These are phyloP conservation scores for Lypha dubia DNA, from an alignment of 2,888 invertebrate genomes.

Conservation along the genomic window DNA sequence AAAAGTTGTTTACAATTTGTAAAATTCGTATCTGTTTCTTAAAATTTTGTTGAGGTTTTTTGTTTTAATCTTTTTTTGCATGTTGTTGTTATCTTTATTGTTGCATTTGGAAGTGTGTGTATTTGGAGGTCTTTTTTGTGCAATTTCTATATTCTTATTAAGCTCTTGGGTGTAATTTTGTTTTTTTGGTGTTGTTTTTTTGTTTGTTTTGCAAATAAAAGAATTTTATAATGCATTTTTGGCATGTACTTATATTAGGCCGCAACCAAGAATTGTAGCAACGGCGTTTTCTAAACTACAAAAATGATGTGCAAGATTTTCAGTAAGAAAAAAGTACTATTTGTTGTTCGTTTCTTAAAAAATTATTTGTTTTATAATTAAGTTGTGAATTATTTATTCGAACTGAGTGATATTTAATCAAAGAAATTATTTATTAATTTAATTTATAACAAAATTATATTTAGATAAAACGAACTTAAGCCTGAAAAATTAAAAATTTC, in stretches of 20 bases:
- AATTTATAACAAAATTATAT: too few relatives aligned
- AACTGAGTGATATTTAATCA: too few relatives aligned
- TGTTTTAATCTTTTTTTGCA: slow-evolving; percentile 7
- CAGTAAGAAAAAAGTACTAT: too few relatives aligned
- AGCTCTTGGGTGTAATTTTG: slow-evolving; percentile 63
- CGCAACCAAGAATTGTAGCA: not conserved
- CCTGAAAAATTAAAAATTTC: too few relatives aligned
- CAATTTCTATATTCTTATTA: slow-evolving; percentile 56
- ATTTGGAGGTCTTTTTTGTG: not conserved
- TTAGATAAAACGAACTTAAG: too few relatives aligned
- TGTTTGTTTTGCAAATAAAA: not conserved
- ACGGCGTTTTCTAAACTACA: too few relatives aligned
- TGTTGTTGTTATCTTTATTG: slow-evolving; percentile 26
- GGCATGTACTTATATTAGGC: slow-evolving; percentile 25
- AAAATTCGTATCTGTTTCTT: slow-evolving; percentile 65
- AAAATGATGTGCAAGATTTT: too few relatives aligned
- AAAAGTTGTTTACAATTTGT: slow-evolving; percentile 57
- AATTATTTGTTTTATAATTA: too few relatives aligned
- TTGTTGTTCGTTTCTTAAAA: too few relatives aligned
- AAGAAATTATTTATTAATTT: too few relatives aligned
- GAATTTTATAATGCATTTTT: slow-evolving; percentile 62
- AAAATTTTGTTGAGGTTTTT: slow-evolving; percentile 44
- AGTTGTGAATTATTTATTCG: too few relatives aligned
- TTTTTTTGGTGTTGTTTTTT: slow-evolving; percentile 39
- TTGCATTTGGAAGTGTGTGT: slow-evolving; percentile 41